A percentile compares a stretch with the other conserved stretches of the same genome.
These are phyloP conservation scores for Hucho hucho DNA, from an alignment of 2,113 vertebrate genomes.

Conservation along the genomic window DNA sequence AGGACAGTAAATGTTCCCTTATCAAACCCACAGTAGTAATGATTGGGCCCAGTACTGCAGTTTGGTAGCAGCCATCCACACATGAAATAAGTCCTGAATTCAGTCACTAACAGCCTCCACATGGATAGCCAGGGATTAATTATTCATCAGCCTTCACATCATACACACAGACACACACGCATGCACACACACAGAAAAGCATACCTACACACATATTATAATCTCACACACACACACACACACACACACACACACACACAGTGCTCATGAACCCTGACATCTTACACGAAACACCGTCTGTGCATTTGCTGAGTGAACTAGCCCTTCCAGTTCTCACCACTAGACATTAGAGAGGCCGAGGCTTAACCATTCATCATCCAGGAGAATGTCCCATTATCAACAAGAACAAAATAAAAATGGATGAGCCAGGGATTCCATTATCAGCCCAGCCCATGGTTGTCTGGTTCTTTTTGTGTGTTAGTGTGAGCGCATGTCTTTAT, in stretches of 20 bases:
- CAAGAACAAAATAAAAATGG: slow-evolving; percentile 45
- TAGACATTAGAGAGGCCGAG: slow-evolving; percentile 44
- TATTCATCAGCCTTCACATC: slow-evolving; percentile 42
- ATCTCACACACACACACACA: not conserved
- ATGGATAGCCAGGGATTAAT: slow-evolving; percentile 27
- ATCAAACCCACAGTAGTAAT: slow-evolving; percentile 47
- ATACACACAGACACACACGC: slow-evolving; percentile 5
- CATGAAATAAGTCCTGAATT: slow-evolving; percentile 52
- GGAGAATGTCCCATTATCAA: slow-evolving; percentile 21
- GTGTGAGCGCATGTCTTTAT: slow-evolving; percentile 2
- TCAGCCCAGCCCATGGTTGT: slow-evolving; percentile 22
- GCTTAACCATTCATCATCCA: slow-evolving; percentile 44
- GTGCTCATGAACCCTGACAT: slow-evolving; percentile 28
- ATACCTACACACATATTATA: not conserved
- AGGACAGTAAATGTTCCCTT: slow-evolving; percentile 49
- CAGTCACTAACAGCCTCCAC: slow-evolving; percentile 41
- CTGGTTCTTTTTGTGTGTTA: slow-evolving; percentile 24
- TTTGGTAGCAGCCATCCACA: slow-evolving; percentile 48
- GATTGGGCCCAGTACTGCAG: slow-evolving; percentile 34
- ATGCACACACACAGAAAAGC: not conserved
- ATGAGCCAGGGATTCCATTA: slow-evolving; percentile 19
- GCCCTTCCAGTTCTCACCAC: slow-evolving; percentile 41
- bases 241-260: slow-evolving; percentile 1
- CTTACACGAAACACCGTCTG: slow-evolving; percentile 26
- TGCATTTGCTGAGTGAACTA: slow-evolving; percentile 30